Evolutionary conservation across 2,113 vertebrate genomes (phyloP).

Genomic region (Carassius gibelio): DNA sequence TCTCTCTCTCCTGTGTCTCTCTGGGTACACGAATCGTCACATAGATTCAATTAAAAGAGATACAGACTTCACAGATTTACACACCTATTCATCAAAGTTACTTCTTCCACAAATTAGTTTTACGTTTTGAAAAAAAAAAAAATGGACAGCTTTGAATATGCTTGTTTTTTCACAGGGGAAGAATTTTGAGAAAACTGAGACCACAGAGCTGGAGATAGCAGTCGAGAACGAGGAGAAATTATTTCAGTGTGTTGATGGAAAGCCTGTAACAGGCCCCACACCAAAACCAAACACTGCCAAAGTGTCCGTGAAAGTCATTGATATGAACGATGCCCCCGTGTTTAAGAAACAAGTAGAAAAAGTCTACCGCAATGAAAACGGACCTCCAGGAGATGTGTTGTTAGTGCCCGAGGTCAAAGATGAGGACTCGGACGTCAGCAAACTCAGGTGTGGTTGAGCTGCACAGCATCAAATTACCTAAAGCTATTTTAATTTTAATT

Average conservation of each 20-base stretch:
- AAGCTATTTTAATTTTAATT: not conserved
- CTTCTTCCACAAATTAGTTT: not conserved
- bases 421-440: constrained; percentile 56
- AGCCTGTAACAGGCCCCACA: rapidly evolving
- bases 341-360: constrained; percentile 52
- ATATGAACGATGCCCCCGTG: constrained; percentile 71
- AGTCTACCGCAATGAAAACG: constrained; percentile 66
- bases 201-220: constrained; percentile 59
- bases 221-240: constrained; percentile 75
- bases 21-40: too few relatives aligned
- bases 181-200: constrained; percentile 60
- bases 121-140: not conserved
- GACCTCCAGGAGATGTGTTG: constrained; percentile 67
- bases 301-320: constrained; percentile 64
- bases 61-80: not conserved
- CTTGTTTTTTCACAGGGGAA: constrained; percentile 67
- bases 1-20: too few relatives aligned
- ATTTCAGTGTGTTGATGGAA: constrained; percentile 63
- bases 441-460: constrained; percentile 60
- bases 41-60: not conserved
- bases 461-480: not conserved
- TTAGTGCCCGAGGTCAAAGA: constrained; percentile 67
- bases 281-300: not conserved
- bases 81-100: not conserved
- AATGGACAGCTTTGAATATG: not conserved